Percentiles rank a stretch among this genome's conserved stretches.
Evolutionary conservation across 2,888 invertebrate genomes (phyloP).

Genomic region (Hoplodrina blanda): DNA sequence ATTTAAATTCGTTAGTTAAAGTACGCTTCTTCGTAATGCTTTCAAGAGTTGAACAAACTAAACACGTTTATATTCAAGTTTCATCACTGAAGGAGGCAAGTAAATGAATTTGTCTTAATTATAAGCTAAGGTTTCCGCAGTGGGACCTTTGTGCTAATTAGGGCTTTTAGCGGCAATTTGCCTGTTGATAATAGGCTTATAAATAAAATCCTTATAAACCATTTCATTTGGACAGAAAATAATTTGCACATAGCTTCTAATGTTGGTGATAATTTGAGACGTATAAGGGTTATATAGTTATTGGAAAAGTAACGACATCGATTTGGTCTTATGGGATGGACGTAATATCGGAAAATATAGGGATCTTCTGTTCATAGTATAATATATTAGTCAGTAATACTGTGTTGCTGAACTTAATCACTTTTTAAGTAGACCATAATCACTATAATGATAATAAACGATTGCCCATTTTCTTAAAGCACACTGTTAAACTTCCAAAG

Average conservation of each 20-base stretch:
- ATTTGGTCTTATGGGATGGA: neutral
- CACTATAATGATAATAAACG: too few species aligned
- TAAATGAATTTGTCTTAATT: slow-evolving; percentile 82
- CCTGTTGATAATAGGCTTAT: slow-evolving; percentile 49
- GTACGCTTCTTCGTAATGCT: slow-evolving; percentile 22
- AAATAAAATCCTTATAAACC: slow-evolving; percentile 34
- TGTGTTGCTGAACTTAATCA: neutral
- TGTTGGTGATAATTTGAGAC: slow-evolving; percentile 24
- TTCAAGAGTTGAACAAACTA: slow-evolving; percentile 50
- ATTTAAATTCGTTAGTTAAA: slow-evolving; percentile 22
- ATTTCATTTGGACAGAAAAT: slow-evolving; percentile 29
- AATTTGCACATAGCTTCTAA: slow-evolving; percentile 13
- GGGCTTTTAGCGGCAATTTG: slow-evolving; percentile 63
- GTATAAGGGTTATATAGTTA: slow-evolving; percentile 4
- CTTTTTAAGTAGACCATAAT: neutral
- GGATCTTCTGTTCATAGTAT: neutral
- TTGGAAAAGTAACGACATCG: neutral
- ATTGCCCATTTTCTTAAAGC: too few species aligned
- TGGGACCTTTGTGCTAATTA: slow-evolving; percentile 75
- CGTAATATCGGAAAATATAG: neutral
- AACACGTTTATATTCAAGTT: slow-evolving; percentile 72
- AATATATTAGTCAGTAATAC: neutral
- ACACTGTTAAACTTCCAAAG: too few species aligned
- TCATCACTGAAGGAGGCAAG: slow-evolving; percentile 66
- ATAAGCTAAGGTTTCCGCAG: slow-evolving; percentile 71